These are phyloP conservation scores for Gandaritis pyraliata DNA, from an alignment of 2,888 invertebrate species.

Conservation along the genomic window DNA sequence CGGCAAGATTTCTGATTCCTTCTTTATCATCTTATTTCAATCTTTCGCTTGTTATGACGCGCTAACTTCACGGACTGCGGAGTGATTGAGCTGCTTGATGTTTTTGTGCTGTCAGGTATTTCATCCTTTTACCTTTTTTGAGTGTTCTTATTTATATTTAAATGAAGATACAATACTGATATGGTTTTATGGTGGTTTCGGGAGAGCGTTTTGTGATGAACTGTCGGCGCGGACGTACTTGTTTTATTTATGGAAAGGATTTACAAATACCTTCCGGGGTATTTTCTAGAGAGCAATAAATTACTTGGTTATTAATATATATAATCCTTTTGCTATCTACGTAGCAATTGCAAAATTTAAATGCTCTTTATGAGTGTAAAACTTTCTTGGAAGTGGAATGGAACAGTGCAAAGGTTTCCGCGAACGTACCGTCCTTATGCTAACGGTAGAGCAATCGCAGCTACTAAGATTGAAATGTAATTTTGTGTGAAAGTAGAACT, in stretches of 20 bases:
- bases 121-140: slow-evolving; percentile 56
- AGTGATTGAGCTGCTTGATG: slow-evolving; percentile 69
- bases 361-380: slow-evolving; percentile 18
- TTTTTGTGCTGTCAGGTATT: slow-evolving; percentile 60
- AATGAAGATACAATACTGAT: slow-evolving; percentile 55
- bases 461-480: slow-evolving; percentile 67
- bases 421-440: slow-evolving; percentile 44
- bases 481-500: slow-evolving; percentile 63
- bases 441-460: slow-evolving; percentile 46
- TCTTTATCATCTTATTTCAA: slow-evolving; percentile 80
- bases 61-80: slow-evolving; percentile 63
- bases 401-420: slow-evolving; percentile 39
- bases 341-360: slow-evolving; percentile 13
- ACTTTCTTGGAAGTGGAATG: slow-evolving; percentile 31
- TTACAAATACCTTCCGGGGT: slow-evolving; percentile 16
- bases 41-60: slow-evolving; percentile 79
- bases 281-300: background rate
- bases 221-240: slow-evolving; percentile 20
- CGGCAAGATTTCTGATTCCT: slow-evolving; percentile 79
- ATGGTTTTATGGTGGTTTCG: slow-evolving; percentile 42
- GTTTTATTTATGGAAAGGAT: slow-evolving; percentile 20
- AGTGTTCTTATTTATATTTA: slow-evolving; percentile 60
- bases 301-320: background rate
- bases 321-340: slow-evolving; percentile 11
- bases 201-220: slow-evolving; percentile 29